Conservation (phyloP, 2,113 vertebrate species). For the Ceyx cyanopectus region DNA sequence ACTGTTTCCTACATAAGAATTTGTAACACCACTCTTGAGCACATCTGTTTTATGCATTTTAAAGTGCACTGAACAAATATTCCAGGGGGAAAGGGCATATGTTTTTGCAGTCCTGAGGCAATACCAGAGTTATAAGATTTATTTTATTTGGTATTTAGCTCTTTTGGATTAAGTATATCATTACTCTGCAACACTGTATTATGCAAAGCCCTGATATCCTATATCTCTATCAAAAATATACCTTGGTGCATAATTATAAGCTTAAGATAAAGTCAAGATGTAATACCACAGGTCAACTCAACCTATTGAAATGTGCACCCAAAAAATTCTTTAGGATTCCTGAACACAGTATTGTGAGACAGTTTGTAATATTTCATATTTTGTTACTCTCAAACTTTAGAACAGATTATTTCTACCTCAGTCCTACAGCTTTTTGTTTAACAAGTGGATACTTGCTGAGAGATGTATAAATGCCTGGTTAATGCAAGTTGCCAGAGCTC, state of each 20-base stretch:
- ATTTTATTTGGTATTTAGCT: neutral
- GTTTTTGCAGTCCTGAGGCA: neutral
- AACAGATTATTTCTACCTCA: neutral
- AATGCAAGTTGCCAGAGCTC: neutral
- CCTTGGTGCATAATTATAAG: neutral
- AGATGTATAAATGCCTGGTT: neutral
- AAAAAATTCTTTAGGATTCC: neutral
- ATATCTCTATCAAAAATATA: neutral
- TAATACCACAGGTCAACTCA: neutral
- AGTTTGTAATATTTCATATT: neutral
- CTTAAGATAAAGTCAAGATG: neutral
- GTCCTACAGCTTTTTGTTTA: neutral
- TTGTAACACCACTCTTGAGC: neutral
- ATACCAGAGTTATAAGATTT: neutral
- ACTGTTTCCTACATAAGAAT: neutral
- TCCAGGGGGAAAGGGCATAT: neutral
- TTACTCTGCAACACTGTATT: neutral
- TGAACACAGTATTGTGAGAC: neutral
- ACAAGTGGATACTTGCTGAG: neutral
- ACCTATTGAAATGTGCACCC: neutral
- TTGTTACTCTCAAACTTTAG: neutral
- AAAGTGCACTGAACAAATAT: neutral
- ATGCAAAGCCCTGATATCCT: neutral
- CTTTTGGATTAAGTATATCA: neutral
- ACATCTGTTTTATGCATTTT: neutral